Evolutionary conservation across 2,113 vertebrate species (phyloP), one percentile per base, ranked within the genome.

Genomic region (Pituophis catenifer): DNA sequence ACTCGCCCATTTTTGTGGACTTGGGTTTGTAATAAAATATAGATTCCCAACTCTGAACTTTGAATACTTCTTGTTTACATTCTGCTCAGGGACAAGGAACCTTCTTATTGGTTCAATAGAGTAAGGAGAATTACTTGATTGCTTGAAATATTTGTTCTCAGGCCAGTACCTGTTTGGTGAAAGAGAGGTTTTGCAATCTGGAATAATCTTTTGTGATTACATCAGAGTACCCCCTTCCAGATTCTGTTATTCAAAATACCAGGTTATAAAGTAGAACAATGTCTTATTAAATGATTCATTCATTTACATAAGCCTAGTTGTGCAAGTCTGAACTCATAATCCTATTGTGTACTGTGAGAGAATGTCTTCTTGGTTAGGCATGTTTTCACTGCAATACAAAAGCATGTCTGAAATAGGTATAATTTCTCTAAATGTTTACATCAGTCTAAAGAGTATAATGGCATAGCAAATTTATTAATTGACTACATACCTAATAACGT

Each of bases 361-460:
- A 13, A 85, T 57, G 9, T 57, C n/a, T 48, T 88, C 29, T 54
- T n/a, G 59, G 10, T 62, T 38, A 89, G 33, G 21, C 12, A 0
- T 48, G 23, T 38, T 92, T 92, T 54, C 52, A 81, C 58, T 17
- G 17, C 26, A 12, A 17, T 88, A 88, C 29, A 65, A 23, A 3
- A 52, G 29, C 57, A 53, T 89, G 38, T 44, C 9, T 89, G 44
- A n/a, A 85, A 29, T n/a, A 23, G 58, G 2, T 92, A 15, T 44
- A 89, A 8, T 53, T 13, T 33, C n/a, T 88, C 6, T 54, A 2
- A 33, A 92, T 11, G 0, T 24, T 21, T 29, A 15, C 0, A 0
- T 91, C 19, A 87, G 4, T 81, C 52, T 88, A 91, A 50, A 52
- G 29, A 6, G 94, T 88, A 70, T 38, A 89, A 91, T 89, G 38